A percentile compares a stretch with the other conserved stretches of the same genome.
Evolutionary conservation across 2,113 vertebrate genomes (phyloP).

Genomic region (Manacus vitellinus): DNA sequence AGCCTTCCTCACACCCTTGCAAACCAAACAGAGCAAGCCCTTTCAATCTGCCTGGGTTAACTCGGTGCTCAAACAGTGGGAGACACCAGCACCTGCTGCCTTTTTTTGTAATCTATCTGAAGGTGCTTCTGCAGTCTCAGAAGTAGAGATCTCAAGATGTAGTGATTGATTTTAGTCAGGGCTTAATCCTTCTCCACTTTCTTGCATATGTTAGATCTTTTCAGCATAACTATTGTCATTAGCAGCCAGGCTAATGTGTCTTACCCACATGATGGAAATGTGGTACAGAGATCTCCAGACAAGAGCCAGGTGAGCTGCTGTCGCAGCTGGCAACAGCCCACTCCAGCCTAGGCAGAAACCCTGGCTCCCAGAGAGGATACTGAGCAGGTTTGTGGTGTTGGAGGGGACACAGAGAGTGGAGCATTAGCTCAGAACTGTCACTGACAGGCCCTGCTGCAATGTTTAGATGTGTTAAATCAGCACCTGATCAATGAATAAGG

Average conservation of each 20-base stretch:
- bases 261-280: background rate
- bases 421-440: background rate
- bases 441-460: background rate
- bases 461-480: background rate
- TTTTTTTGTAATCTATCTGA: background rate
- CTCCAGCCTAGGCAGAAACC: background rate
- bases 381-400: background rate
- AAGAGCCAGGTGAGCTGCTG: background rate
- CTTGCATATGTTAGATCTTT: background rate
- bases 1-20: background rate
- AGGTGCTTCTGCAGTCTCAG: background rate
- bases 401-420: background rate
- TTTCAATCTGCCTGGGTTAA: background rate
- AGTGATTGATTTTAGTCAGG: background rate
- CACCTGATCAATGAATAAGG: background rate
- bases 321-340: background rate
- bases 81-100: background rate
- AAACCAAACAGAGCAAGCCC: background rate
- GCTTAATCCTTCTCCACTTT: background rate
- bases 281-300: background rate
- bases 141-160: background rate
- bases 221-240: background rate
- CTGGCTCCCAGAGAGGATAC: background rate
- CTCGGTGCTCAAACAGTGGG: background rate
- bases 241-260: background rate